Base-by-base conservation (phyloP, 64 coral and sea anemone species). In the Montipora sp. region DNA sequence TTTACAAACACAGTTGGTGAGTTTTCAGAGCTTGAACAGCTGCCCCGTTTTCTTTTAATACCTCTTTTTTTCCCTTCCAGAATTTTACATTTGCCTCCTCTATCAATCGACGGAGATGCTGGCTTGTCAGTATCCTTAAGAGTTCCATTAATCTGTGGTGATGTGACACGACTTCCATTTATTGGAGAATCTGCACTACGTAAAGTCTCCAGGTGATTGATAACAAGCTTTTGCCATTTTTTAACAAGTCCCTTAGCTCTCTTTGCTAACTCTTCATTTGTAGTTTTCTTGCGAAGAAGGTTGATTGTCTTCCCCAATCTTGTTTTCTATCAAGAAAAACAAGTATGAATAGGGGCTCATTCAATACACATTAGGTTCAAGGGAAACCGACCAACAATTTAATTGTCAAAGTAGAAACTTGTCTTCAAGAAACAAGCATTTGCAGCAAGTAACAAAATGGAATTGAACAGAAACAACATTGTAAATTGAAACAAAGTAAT, bases 291-390 rank as follows among this genome's bases (percentile, higher is more conserved):
- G 23, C 98, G 90, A 76, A 99, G 81, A 72, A 94, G 93, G 78
- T 99, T 99, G 46, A 99, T 94, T 75, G 98, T 99, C 75, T 96
- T 96, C 23, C 98, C 98, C 78, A 99, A 92, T 51, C 98, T 91
- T 94, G 98, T 99, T 99, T 90, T 93, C 98, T 99, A 75, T 80
- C 80, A 87, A 73, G 47, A 27, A 84, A 80, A 48, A 51, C 10
- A 19, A 36, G 36, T 36, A 36, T 36, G 36, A 36, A 36, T 36
- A 36, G 36, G 36, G 36, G 36, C 36, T 36, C 36, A 2, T 2
- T 36, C 36, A 36, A 36, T 36, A 36, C 36, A 36, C 36, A 36
- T 36, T 36, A 36, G 1, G 36, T 36, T 36, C 36, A 36, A 36
- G 36, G 36, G 36, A 36, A 36, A 36, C 36, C 36, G 36, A 36